A percentile compares a stretch with the other conserved stretches of the same genome.
Evolutionary conservation across 2,888 invertebrate genomes (phyloP).

Genomic region (Polietes domitor): DNA sequence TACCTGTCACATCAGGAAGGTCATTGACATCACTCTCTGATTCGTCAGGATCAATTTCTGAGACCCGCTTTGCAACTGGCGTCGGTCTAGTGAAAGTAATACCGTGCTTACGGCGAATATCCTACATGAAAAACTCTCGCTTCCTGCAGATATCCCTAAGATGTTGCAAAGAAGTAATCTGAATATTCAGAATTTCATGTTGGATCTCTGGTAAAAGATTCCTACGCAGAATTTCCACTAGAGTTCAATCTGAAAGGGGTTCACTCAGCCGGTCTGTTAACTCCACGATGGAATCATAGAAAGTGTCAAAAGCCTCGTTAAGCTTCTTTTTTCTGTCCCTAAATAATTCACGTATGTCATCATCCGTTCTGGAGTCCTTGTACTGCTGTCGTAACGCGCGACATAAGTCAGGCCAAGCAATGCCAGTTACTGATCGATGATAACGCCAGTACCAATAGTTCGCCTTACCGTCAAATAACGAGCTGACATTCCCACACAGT

Average conservation of each 20-base stretch:
- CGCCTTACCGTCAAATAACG: neutral
- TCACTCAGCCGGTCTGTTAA: constrained; percentile 10
- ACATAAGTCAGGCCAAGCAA: constrained; percentile 27
- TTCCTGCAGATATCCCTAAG: constrained; percentile 21
- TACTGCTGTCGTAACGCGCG: constrained; percentile 7
- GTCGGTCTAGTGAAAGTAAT: no score
- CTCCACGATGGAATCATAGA: constrained; percentile 26
- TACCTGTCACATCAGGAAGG: neutral
- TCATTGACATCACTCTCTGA: no score
- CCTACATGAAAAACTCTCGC: no score
- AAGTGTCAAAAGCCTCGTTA: constrained; percentile 37
- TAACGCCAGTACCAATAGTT: neutral
- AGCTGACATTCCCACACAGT: neutral
- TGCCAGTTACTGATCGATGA: neutral
- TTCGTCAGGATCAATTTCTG: neutral
- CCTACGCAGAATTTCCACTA: neutral
- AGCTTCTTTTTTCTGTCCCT: constrained; percentile 19
- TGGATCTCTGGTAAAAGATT: constrained; percentile 3
- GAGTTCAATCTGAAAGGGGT: neutral
- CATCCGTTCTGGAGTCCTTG: constrained; percentile 18
- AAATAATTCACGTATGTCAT: neutral
- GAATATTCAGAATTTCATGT: no score
- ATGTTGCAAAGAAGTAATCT: constrained; percentile 7
- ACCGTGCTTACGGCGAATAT: constrained; percentile 12
- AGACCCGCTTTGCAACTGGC: neutral